Percentiles rank a stretch among this genome's conserved stretches.
phyloP scores from a whole-genome alignment of 2,888 invertebrate genomes.

The Rotaria macrura region DNA sequence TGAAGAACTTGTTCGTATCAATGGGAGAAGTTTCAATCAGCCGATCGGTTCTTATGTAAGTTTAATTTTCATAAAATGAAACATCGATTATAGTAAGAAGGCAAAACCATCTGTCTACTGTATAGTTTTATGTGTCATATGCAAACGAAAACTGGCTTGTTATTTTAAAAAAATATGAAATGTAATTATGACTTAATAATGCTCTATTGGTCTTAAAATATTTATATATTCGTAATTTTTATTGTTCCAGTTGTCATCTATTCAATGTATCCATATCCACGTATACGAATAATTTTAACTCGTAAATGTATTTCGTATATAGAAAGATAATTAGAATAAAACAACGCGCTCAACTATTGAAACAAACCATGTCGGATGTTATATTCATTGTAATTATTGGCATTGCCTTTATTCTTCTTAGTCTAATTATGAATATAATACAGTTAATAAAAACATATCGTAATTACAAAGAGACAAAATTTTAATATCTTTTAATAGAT shows the following conservation, averaged over 20 bases:
- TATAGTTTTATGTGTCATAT: neutral
- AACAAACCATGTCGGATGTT: neutral
- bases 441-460: neutral
- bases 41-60: neutral
- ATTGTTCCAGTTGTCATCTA: neutral
- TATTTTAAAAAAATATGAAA: neutral
- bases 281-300: neutral
- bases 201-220: too few species aligned
- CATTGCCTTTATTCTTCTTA: neutral
- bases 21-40: neutral
- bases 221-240: too few species aligned
- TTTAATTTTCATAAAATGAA: neutral
- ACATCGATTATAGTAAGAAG: too few species aligned
- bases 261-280: neutral
- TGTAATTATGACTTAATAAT: neutral
- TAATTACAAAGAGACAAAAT: neutral
- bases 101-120: too few species aligned
- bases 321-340: neutral
- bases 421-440: neutral
- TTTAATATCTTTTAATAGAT: neutral
- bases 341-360: too few species aligned
- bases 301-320: neutral
- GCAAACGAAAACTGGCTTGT: neutral
- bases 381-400: neutral
- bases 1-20: neutral